Base-by-base conservation (phyloP, 1,140 invertebrate species). In the Mamestra configurata region DNA sequence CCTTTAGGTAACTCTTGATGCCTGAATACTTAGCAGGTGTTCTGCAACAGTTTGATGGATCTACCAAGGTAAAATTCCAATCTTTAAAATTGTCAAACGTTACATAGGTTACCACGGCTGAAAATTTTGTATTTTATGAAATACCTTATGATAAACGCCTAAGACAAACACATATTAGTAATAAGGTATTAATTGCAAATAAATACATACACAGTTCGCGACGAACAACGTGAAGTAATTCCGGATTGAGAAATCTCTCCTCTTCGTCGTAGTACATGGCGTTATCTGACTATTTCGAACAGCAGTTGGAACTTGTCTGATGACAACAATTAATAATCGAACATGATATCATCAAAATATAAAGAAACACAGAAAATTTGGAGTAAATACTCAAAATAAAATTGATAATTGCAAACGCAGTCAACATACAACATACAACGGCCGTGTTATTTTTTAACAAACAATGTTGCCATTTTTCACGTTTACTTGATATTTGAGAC, bases 381-480 rank as follows among this genome's bases (percentile, higher is more conserved):
- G 82, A 87, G 85, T 84, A 90, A 88, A 88, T 83, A 87, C 81
- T 88, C 79, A 86, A 92, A 87, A 85, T 85, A 90, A 88, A 90
- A 87, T 84, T 88, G 83, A 84, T 88, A 87, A 85, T 88, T 82
- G 86, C 79, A 88, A 91, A 90, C 84, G 83, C 84, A 87, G 88
- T 88, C 89, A 91, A 93, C 90, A 92, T 89, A 86, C 89, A 91
- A 93, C 90, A 92, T 89, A 86, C 84, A 92, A 76, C 90, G 85
- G 87, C 83, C 84, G 86, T 83, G 55, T 64, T 76, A 76, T 76
- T 76, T 76, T 76, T 76, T 76, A 83, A 84, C 87, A 85, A 84
- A 49, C 68, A 72, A 79, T 86, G 82, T 88, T 90, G 80, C 80
- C 82, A 83, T 4, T 53, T 70, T 11, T 40, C 0, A 11, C 8